phyloP scores from a whole-genome alignment of 2,797 vertebrate species.

The Gallinago solitaria region DNA sequence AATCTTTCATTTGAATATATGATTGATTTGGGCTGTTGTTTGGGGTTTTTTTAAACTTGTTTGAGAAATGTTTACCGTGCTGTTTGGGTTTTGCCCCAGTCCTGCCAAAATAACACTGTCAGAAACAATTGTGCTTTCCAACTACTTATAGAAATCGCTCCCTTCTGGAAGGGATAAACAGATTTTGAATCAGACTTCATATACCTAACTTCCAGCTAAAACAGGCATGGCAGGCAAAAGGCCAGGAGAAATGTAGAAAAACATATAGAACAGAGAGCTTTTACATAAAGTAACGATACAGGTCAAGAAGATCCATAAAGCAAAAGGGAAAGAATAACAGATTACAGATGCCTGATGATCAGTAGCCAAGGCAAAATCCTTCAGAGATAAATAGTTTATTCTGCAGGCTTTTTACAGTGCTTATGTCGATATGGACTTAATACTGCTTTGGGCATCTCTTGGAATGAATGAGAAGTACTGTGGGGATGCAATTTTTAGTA shows the following conservation, averaged over 20 bases:
- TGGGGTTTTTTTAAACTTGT: not conserved
- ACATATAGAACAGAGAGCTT: not conserved
- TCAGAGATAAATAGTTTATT: not conserved
- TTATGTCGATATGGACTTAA: not conserved
- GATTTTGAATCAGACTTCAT: not conserved
- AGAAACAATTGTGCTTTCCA: not conserved
- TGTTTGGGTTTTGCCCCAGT: not conserved
- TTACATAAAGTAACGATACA: not conserved
- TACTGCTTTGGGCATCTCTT: not conserved
- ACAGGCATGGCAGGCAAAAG: not conserved
- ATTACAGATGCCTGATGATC: not conserved
- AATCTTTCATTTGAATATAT: conserved; percentile 1
- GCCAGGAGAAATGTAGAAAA: not conserved
- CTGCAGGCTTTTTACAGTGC: not conserved
- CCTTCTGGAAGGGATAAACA: not conserved
- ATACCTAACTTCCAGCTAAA: not conserved
- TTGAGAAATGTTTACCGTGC: not conserved
- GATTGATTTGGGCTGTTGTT: not conserved
- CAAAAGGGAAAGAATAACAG: not conserved
- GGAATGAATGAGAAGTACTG: not conserved
- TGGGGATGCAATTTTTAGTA: not conserved
- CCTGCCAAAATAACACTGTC: not conserved
- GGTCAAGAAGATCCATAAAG: not conserved
- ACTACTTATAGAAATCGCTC: not conserved
- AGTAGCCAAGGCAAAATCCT: not conserved